phyloP scores from a whole-genome alignment of 2,797 vertebrate genomes.

The Sarcoramphus papa region DNA sequence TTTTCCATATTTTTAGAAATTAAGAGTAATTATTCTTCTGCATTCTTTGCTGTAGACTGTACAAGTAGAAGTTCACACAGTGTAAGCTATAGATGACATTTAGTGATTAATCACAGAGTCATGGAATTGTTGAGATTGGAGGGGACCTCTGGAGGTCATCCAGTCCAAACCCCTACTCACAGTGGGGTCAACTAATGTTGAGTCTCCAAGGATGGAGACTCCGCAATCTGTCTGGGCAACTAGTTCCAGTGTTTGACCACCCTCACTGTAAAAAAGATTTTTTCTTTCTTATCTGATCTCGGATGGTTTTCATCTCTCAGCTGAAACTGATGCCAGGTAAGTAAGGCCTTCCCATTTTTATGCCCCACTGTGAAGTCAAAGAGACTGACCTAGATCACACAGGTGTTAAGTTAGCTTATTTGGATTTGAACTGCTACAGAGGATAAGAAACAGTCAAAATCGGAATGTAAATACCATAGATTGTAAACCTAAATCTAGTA shows the following conservation, averaged over 20 bases:
- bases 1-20: neutral
- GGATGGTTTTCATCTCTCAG: neutral
- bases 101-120: neutral
- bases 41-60: neutral
- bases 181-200: neutral
- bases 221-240: neutral
- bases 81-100: neutral
- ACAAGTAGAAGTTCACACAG: neutral
- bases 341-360: neutral
- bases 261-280: neutral
- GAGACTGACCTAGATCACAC: neutral
- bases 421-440: neutral
- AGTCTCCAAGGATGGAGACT: neutral
- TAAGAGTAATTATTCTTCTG: neutral
- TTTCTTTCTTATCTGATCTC: neutral
- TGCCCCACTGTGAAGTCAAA: neutral
- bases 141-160: neutral
- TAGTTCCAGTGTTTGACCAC: neutral
- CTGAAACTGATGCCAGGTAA: neutral
- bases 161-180: neutral
- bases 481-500: neutral
- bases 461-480: neutral
- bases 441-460: neutral
- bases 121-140: neutral
- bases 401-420: neutral